Conservation (phyloP, 2,797 vertebrate genomes). For the Paguma larvata region DNA sequence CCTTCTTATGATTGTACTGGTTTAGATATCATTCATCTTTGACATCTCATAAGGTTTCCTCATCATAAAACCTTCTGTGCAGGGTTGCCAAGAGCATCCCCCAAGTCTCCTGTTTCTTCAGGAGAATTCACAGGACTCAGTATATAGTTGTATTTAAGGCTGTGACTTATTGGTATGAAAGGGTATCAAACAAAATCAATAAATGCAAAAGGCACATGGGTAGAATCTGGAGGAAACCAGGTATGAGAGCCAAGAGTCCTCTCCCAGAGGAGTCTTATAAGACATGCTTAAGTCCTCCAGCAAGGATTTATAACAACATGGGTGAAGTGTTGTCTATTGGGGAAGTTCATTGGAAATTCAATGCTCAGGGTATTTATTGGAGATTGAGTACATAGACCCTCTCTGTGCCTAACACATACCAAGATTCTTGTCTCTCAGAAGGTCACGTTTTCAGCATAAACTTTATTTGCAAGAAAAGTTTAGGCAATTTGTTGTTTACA, state of each 20-base stretch:
- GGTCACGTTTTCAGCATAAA: not conserved
- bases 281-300: not conserved
- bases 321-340: no score
- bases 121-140: not conserved
- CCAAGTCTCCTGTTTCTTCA: not conserved
- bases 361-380: not conserved
- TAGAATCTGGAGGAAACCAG: not conserved
- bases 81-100: accelerated
- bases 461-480: not conserved
- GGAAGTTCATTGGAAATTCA: not conserved
- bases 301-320: not conserved
- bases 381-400: not conserved
- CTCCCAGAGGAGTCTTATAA: not conserved
- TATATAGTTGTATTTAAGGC: not conserved
- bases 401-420: not conserved
- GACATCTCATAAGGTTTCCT: not conserved
- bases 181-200: not conserved
- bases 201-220: not conserved
- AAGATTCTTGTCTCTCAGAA: not conserved
- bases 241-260: not conserved
- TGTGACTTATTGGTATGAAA: not conserved
- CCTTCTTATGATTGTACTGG: not conserved
- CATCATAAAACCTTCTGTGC: not conserved
- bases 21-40: not conserved
- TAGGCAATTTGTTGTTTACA: not conserved